Base-by-base conservation (phyloP, 2,113 vertebrate genomes). In the Poeciliopsis retropinna region DNA sequence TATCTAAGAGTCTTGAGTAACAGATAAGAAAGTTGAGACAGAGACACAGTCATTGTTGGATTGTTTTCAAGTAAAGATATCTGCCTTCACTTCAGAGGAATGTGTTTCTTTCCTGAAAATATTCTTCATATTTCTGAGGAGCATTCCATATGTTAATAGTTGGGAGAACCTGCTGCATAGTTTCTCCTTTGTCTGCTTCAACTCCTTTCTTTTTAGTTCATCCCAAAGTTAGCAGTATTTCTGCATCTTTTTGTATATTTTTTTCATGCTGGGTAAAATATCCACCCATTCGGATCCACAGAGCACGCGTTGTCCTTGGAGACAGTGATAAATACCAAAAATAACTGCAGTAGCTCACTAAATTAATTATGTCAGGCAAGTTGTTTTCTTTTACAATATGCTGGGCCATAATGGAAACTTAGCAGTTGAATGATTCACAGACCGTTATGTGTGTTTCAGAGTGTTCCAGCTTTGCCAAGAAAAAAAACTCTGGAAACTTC, bases 161-260 rank as follows among this genome's bases (percentile, higher is more conserved):
- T 64, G 76, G 68, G 7, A 82, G 25, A 29, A 47, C 34, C 61
- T 60, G 25, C 57, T 72, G 47, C 68, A 30, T 75, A 64, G 70
- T 64, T 78, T 73, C 44, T 70, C 34, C 61, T 62, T 44, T 39
- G 44, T 15, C 41, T 51, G 62, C 66, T 60, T 73, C 7, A 2
- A 11, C 72, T 37, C 61, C 62, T 77, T 30, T 11, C 64, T 31
- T 15, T 69, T 72, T 28, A 34, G 57, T 60, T 72, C 79, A 87
- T 89, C 75, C 89, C 65, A 79, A 88, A 84, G 84, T 78, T 75
- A 72, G 65, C 44, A 67, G 51, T 70, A 73, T 79, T 64, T 84
- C 25, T 74, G 69, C 62, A 78, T 79, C 80, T 86, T 29, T 79
- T 70, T 81, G 22, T n/a, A 57, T 25, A 25, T 57, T n/a, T 34